These are phyloP conservation scores for Agonopterix arenella DNA, from an alignment of 2,888 invertebrate species.

Conservation along the genomic window DNA sequence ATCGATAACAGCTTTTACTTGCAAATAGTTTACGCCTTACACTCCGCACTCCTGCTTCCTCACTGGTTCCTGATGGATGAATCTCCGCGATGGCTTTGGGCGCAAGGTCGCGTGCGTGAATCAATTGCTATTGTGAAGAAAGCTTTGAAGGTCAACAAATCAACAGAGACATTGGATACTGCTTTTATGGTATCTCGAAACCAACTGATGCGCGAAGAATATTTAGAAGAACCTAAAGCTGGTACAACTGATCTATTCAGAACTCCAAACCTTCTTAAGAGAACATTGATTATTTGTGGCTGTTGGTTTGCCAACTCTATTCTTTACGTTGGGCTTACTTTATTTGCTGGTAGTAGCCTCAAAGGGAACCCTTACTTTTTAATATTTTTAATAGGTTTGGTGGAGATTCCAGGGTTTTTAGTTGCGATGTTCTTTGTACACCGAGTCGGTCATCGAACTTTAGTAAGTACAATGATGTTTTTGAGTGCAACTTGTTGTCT, in stretches of 20 bases:
- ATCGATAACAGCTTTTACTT: constrained; percentile 84
- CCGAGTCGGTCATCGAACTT: constrained; percentile 83
- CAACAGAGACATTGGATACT: constrained; percentile 78
- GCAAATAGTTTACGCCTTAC: constrained; percentile 87
- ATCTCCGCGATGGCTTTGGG: constrained; percentile 92
- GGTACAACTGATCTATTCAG: constrained; percentile 85
- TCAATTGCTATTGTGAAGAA: constrained; percentile 85
- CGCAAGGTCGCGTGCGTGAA: constrained; percentile 86
- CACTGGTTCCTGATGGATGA: constrained; percentile 93
- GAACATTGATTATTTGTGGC: constrained; percentile 87
- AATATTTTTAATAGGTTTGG: constrained; percentile 85
- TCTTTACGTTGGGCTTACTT: constrained; percentile 89
- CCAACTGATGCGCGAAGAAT: constrained; percentile 65
- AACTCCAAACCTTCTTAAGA: constrained; percentile 85
- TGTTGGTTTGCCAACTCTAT: constrained; percentile 94
- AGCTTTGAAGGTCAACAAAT: constrained; percentile 83
- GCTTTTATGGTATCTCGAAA: constrained; percentile 80
- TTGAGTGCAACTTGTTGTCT: constrained; percentile 87
- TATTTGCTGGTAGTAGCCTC: constrained; percentile 84
- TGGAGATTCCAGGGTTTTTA: constrained; percentile 88
- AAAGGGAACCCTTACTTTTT: constrained; percentile 89
- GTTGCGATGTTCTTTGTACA: constrained; percentile 85
- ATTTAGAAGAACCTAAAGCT: constrained; percentile 66
- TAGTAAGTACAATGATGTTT: constrained; percentile 87
- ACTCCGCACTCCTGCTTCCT: constrained; percentile 83